Evolutionary conservation across 2,888 invertebrate genomes (phyloP).

Genomic region (Eupithecia tripunctaria): DNA sequence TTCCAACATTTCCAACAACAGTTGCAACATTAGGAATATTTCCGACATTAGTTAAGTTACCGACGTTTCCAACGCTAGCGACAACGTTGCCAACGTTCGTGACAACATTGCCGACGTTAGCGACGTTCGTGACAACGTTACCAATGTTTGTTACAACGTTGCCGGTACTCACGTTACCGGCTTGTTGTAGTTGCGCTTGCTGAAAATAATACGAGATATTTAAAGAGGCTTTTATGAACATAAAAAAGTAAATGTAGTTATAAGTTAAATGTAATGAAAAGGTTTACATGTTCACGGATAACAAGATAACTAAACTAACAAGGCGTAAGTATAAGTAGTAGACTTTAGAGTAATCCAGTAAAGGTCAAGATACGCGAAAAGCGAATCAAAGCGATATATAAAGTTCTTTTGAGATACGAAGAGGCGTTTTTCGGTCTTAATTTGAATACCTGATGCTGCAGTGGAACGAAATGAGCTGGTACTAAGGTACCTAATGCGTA

Average conservation of each 20-base stretch:
- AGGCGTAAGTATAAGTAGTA: neutral
- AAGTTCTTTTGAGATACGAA: neutral
- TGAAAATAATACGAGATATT: slow-evolving; percentile 50
- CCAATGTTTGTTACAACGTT: slow-evolving; percentile 49
- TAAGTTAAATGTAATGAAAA: neutral
- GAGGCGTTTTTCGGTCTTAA: neutral
- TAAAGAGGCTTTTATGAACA: neutral
- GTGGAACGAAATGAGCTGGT: too few species aligned
- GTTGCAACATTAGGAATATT: slow-evolving; percentile 44
- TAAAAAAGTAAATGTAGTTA: neutral
- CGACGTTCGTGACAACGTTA: slow-evolving; percentile 44
- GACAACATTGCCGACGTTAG: slow-evolving; percentile 50
- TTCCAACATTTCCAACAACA: slow-evolving; percentile 43
- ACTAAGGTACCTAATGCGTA: neutral
- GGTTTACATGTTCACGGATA: neutral
- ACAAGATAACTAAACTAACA: neutral
- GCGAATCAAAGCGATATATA: neutral
- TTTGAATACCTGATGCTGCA: too few species aligned
- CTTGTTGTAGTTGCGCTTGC: slow-evolving; percentile 89
- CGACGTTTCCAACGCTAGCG: slow-evolving; percentile 49
- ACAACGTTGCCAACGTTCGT: slow-evolving; percentile 58
- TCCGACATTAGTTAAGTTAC: slow-evolving; percentile 44
- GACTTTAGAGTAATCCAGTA: neutral
- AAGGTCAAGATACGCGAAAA: neutral
- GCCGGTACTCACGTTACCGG: slow-evolving; percentile 55